Evolutionary conservation across 2,797 vertebrate genomes (phyloP).

Genomic region (Sebastes itinus): DNA sequence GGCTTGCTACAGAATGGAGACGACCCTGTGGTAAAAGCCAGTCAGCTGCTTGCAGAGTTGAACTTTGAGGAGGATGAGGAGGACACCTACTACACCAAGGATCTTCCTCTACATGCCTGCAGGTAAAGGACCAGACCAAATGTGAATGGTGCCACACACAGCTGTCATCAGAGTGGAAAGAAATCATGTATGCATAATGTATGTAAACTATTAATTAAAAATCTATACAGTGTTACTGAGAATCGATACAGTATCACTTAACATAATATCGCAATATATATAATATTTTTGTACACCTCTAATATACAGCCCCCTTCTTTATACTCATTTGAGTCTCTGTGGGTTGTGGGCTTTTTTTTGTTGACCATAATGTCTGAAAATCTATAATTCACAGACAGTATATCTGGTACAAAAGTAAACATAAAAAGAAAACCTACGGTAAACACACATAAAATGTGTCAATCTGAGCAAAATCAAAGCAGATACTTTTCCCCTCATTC

Average conservation of each 20-base stretch:
- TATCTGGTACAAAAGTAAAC: not conserved
- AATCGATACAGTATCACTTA: too few species aligned
- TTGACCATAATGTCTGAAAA: not conserved
- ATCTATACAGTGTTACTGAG: too few species aligned
- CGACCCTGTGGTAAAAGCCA: slow-evolving; percentile 90
- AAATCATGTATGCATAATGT: too few species aligned
- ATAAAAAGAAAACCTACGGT: fast-evolving
- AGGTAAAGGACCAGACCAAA: slow-evolving; percentile 77
- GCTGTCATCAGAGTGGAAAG: not conserved
- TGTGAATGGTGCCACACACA: not conserved
- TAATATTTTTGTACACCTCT: too few species aligned
- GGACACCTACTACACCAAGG: slow-evolving; percentile 95
- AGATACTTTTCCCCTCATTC: not conserved
- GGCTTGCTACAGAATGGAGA: slow-evolving; percentile 92
- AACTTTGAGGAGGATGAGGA: slow-evolving; percentile 97
- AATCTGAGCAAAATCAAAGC: not conserved
- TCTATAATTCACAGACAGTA: not conserved
- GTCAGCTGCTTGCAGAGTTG: slow-evolving; percentile 91
- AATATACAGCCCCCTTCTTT: not conserved
- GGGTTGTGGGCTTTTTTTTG: not conserved
- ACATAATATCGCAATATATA: too few species aligned
- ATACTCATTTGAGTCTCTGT: not conserved
- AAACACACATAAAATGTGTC: not conserved
- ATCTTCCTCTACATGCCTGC: slow-evolving; percentile 95
- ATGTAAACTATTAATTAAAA: too few species aligned